Base-by-base conservation (phyloP, 2,113 vertebrate species). In the Oncorhynchus clarkii region DNA sequence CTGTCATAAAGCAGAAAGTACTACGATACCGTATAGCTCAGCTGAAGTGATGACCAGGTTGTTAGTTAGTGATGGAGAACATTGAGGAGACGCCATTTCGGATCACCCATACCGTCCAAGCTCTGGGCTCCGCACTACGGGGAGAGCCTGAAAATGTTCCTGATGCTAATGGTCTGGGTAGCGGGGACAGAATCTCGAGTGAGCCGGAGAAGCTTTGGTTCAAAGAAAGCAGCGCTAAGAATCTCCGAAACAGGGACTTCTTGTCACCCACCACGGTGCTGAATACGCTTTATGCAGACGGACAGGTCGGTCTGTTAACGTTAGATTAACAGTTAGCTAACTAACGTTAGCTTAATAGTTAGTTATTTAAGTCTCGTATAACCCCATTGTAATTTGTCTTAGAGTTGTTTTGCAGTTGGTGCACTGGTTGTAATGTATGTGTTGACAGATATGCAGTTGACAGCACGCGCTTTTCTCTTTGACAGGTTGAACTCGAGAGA, bases 201-300 rank as follows among this genome's bases (percentile, higher is more conserved):
- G 93, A 92, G 1, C 86, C 90, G 57, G 92, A 92, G 81, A 93
- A 93, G 86, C 92, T 93, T 2, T 99, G 96, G 96, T 94, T 96
- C 82, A 98, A 98, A 83, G 97, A 99, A 89, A 97, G 90, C 83
- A 95, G 95, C 65, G 91, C 92, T 4, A 96, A 95, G 80, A 97
- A 97, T 80, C 92, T 99, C 75, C 92, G 94, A 1, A 94, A 87
- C 84, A 89, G 97, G 18, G 97, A 99, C 84, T 98, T 98, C 85
- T 79, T 99, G 80, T 96, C 96, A 0, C 96, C 97, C n/a, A 88
- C 85, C 48, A 94, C 94, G 4, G 96, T 96, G 8, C 91, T 98
- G 0, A 85, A 82, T 73, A 95, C 95, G 49, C 89, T 94, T 60
- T 97, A 94, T 75, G 82, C 90, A 3, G 91, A 90, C 1, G 96